Base-by-base conservation (phyloP, 1,140 invertebrate genomes). In the Plectrocnemia conspersa region DNA sequence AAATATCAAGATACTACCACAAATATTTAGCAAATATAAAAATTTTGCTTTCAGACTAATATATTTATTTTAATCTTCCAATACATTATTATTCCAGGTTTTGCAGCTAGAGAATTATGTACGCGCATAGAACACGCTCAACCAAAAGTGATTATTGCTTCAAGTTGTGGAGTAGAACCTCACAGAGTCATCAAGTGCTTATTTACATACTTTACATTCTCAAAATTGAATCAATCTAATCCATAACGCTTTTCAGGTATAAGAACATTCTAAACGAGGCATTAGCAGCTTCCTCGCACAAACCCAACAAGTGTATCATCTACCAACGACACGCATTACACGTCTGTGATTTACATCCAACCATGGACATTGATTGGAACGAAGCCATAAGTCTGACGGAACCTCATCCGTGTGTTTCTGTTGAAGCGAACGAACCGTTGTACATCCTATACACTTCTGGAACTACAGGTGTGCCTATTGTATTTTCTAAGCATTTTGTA, bases 371-470 rank as follows among this genome's bases (percentile, higher is more conserved):
- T 6, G 79, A 84, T 35, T 95, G 90, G 88, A 78, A 88, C 1
- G 82, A 88, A 18, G 81, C 85, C 1, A 56, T 93, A 16, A 68
- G 69, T 11, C 70, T 72, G 24, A 74, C 80, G 0, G 75, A 81
- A 1, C 83, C 84, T 10, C 83, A 86, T 56, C 82, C 88, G 1
- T 93, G 89, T 65, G 86, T 94, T 2, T 80, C 91, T 0, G 84
- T 95, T 0, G 84, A 89, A 61, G 85, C 92, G 7, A 93, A 90
- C 63, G 87, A 96, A 62, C 89, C 93, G 0, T 70, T 95, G 2
- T 97, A 97, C 64, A 86, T 97, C 54, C 73, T 97, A 0, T 96
- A 97, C 65, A 97, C 93, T 1, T 96, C 92, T 2, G 93, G 92
- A 46, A 92, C 90, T 10, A 92, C 90, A 55, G 86, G 86, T 75